Conservation (phyloP, 2,888 invertebrate species). For the Synergus japonicus region DNA sequence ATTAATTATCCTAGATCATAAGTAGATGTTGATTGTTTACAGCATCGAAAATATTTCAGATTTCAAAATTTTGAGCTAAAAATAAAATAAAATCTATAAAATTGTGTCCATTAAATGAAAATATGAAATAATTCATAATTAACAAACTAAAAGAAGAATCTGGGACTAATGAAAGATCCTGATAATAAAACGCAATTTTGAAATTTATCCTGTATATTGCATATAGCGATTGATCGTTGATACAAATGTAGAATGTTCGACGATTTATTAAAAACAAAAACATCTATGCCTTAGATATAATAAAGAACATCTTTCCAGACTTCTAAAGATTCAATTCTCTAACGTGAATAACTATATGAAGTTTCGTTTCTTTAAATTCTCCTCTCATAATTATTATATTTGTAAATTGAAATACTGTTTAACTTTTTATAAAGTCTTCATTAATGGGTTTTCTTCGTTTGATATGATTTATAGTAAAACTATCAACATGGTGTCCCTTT, state of each 20-base stretch:
- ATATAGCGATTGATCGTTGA: constrained; percentile 6
- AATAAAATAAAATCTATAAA: background rate
- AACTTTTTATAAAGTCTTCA: constrained; percentile 38
- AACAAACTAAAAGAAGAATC: background rate
- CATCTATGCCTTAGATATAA: constrained; percentile 13
- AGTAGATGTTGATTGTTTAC: too few species aligned
- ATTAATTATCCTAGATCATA: too few species aligned
- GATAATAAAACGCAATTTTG: background rate
- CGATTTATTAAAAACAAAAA: constrained; percentile 39
- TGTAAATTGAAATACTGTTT: constrained; percentile 31
- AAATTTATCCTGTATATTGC: constrained; percentile 15
- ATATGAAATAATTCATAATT: too few species aligned
- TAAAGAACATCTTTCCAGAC: constrained; percentile 13
- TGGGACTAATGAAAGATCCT: background rate
- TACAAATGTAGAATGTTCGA: constrained; percentile 22
- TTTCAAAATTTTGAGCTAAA: background rate
- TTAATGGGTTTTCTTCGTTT: constrained; percentile 26
- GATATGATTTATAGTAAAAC: constrained; percentile 35
- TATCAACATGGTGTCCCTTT: constrained; percentile 20
- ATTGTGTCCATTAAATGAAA: too few species aligned
- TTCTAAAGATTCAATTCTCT: constrained; percentile 32
- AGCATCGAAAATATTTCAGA: too few species aligned
- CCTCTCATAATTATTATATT: constrained; percentile 18
- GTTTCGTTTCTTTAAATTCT: constrained; percentile 18
- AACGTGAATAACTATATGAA: constrained; percentile 29